Conservation (phyloP, 1,140 invertebrate species). For the Lineus longissimus region DNA sequence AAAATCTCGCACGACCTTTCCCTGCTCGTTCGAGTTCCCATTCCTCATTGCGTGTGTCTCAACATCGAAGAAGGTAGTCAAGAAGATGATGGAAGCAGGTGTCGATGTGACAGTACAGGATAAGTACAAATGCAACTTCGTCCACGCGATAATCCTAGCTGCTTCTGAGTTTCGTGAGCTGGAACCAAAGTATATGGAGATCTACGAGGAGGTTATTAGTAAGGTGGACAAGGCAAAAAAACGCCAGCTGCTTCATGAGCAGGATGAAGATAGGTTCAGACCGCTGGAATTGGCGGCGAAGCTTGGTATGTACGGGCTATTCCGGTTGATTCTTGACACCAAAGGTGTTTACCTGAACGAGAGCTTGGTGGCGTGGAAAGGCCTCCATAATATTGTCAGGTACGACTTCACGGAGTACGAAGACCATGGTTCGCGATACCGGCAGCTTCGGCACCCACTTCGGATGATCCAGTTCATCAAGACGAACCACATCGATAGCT, state of each 20-base stretch:
- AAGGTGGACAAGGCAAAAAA: neutral
- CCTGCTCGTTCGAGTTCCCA: neutral
- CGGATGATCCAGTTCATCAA: too few relatives aligned
- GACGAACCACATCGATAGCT: too few relatives aligned
- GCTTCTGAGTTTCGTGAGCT: neutral
- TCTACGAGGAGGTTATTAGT: neutral
- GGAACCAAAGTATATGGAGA: constrained; percentile 5
- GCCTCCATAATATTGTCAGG: neutral
- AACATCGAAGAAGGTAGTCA: neutral
- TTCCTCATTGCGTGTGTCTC: neutral
- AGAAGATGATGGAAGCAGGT: neutral
- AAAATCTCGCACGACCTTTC: neutral
- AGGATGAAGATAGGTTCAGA: neutral
- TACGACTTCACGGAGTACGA: neutral
- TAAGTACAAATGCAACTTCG: neutral
- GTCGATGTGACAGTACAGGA: neutral
- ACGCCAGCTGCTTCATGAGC: neutral
- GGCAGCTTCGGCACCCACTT: too few relatives aligned
- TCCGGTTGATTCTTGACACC: neutral
- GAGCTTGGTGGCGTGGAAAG: neutral
- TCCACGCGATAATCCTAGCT: neutral
- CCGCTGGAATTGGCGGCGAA: constrained; percentile 7
- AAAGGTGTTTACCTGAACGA: neutral
- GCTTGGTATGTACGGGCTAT: neutral
- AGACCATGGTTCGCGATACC: too few relatives aligned